Evolutionary conservation across 1,140 invertebrate genomes (phyloP), one percentile per base, ranked within the genome.

Genomic region (Pseudomyrmex gracilis): DNA sequence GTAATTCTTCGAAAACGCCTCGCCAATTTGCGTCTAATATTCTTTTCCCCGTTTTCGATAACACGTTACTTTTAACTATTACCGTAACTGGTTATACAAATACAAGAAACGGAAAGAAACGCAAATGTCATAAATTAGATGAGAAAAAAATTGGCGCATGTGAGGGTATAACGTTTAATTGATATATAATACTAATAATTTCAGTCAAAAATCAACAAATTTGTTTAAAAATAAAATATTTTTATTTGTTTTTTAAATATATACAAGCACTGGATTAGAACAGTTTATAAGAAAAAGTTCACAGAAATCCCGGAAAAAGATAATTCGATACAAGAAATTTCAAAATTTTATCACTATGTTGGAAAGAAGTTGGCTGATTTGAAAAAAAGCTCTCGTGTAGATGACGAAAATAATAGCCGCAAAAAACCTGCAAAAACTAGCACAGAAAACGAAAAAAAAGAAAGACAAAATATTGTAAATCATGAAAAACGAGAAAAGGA

Each of bases 321-420:
- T 12, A 45, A 64, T 64, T 13, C 34, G 34, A 64, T 10, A 9
- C 34, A 15, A 64, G 34, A 64, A 64, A 13, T 64, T 9, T 64
- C 34, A 2, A 64, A 64, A 43, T 64, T 64, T 64, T 45, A 64
- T 64, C 43, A 64, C 43, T 45, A 64, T 12, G n/a, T 64, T 15
- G 61, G 61, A n/a, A 64, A 64, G 43, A 64, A 64, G 17, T 34
- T 64, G 34, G 61, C 61, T 64, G 61, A 64, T 64, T 64, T 64
- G 2, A 64, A 64, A 15, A 64, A 64, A 64, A 45, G n/a, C n/a
- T n/a, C n/a, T n/a, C n/a, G n/a, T n/a, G n/a, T n/a, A n/a, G n/a
- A n/a, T n/a, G n/a, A n/a, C n/a, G n/a, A n/a, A n/a, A n/a, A n/a
- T n/a, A n/a, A n/a, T n/a, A n/a, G n/a, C n/a, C n/a, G n/a, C n/a